Evolutionary conservation across 2,113 vertebrate genomes (phyloP).

Genomic region (Ceuthmochares aereus): DNA sequence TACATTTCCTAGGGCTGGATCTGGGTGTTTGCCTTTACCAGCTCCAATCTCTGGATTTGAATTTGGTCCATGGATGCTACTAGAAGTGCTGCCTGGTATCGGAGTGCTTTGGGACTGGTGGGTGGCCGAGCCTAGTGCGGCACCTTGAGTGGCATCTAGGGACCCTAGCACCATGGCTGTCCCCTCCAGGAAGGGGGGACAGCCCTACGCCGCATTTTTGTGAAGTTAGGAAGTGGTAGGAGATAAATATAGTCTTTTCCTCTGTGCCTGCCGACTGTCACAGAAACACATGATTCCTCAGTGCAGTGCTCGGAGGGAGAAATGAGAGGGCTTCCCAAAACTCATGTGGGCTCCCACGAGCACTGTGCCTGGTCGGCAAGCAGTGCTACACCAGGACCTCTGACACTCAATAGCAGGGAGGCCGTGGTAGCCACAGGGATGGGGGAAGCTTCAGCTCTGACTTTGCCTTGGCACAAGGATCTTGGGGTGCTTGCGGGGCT

Average conservation of each 20-base stretch:
- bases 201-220: not conserved
- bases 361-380: not conserved
- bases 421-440: fast-evolving
- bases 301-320: fast-evolving
- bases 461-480: not conserved
- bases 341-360: not conserved
- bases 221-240: not conserved
- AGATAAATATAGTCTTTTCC: conserved; percentile 10
- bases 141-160: not conserved
- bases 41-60: not conserved
- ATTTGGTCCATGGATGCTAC: fast-evolving
- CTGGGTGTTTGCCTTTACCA: fast-evolving
- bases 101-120: fast-evolving
- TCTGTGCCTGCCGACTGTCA: not conserved
- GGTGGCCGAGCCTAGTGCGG: fast-evolving
- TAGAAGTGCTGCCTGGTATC: fast-evolving
- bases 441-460: too few relatives aligned
- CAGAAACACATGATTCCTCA: not conserved
- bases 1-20: not conserved
- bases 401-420: fast-evolving
- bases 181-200: not conserved
- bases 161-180: not conserved
- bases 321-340: conserved; percentile 44
- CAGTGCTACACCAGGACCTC: fast-evolving
- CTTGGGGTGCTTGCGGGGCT: fast-evolving